Base-by-base conservation (phyloP, 2,113 vertebrate species). In the Colaptes auratus region DNA sequence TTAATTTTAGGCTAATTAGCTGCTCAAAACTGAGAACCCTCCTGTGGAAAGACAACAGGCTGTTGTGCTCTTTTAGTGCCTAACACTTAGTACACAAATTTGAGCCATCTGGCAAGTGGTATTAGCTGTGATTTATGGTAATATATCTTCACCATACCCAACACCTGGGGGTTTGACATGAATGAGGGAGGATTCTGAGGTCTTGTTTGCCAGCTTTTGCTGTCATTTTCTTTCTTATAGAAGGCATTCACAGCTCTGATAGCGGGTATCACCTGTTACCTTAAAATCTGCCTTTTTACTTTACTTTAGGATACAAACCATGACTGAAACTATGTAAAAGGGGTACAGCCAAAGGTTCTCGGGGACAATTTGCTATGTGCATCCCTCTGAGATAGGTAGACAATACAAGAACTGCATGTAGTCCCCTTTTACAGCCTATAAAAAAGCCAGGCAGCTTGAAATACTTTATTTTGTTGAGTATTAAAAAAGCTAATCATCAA, bases 1-100 rank as follows among this genome's bases (percentile, higher is more conserved):
- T 92, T 92, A 91, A 60, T 92, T 96, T 89, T 60, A 20, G 56
- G 48, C 78, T 91, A 94, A 92, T 93, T 94, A 94, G 92, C 84
- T 82, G 81, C 70, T 80, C 78, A 82, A 90, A 87, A 85, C 81
- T 17, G 59, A 91, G 78, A 92, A 73, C 71, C 39, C 42, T 76
- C 36, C 64, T 1, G 4, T 85, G 36, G 56, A 93, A 95, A 67
- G 81, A 92, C 83, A 94, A 82, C 64, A 89, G 91, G 5, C 75
- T 91, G 64, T 91, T 95, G 86, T 79, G 72, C 72, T 88, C 85
- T 77, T 18, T 87, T 89, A 82, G 44, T 82, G 82, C 55, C 53
- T 91, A 79, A 39, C 53, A 53, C 63, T 91, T 30, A 50, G 85
- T 76, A 76, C 67, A 46, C 71, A 91, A 92, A 92, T 94, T 80